phyloP scores from a whole-genome alignment of 2,888 invertebrate species.

The Petrophora chlorosata region DNA sequence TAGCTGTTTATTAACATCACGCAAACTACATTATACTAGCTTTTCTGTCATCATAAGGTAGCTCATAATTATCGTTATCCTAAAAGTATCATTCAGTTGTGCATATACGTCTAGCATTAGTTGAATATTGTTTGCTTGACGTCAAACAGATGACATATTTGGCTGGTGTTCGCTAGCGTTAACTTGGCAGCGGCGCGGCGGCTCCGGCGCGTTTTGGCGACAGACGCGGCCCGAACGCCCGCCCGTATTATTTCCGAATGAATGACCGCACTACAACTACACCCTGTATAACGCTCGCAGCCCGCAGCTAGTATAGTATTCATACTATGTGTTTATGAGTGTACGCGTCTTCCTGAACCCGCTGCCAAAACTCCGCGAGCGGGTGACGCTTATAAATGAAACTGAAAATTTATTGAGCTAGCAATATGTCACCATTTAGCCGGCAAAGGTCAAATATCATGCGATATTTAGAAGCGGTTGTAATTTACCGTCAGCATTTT shows the following conservation, averaged over 20 bases:
- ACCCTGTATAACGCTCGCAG: constrained; percentile 5
- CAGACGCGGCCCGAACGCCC: constrained; percentile 28
- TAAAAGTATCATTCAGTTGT: too few relatives aligned
- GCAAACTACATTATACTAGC: too few relatives aligned
- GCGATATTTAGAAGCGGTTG: constrained; percentile 16
- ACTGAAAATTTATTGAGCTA: constrained; percentile 30
- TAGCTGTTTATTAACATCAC: too few relatives aligned
- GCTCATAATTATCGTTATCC: too few relatives aligned
- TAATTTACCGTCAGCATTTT: constrained; percentile 26
- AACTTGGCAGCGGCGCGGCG: constrained; percentile 24
- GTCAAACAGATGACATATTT: constrained; percentile 26
- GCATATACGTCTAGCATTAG: background rate
- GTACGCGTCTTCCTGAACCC: constrained; percentile 54
- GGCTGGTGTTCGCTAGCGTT: constrained; percentile 18
- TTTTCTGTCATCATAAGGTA: too few relatives aligned
- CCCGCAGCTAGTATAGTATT: constrained; percentile 7
- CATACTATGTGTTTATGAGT: constrained; percentile 23
- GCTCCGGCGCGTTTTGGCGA: constrained; percentile 19
- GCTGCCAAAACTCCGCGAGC: constrained; percentile 48
- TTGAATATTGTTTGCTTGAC: constrained; percentile 7
- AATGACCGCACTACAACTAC: constrained; percentile 52
- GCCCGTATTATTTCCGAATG: constrained; percentile 63
- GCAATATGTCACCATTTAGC: constrained; percentile 26
- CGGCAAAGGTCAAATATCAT: constrained; percentile 29
- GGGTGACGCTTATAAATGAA: constrained; percentile 25